These are phyloP conservation scores for Drosophila pandora DNA, from an alignment of 1,140 invertebrate genomes.

Conservation along the genomic window DNA sequence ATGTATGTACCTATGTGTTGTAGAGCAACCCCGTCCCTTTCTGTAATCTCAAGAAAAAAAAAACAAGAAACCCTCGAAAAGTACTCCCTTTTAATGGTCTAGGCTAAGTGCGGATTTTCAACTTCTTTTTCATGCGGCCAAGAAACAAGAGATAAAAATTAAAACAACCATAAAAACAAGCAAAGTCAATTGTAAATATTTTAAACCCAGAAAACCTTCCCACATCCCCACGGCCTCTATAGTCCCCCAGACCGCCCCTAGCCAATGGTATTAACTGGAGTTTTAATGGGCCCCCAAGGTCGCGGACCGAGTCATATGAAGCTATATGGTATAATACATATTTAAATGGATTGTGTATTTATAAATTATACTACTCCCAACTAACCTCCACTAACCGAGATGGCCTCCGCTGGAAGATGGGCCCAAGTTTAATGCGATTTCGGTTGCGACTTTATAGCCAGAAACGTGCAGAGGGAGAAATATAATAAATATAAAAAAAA, in stretches of 20 bases:
- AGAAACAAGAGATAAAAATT: conserved; percentile 28
- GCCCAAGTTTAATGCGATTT: conserved; percentile 37
- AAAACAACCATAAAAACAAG: conserved; percentile 41
- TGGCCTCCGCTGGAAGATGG: conserved; percentile 48
- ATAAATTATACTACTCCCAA: conserved; percentile 45
- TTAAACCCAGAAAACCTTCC: conserved; percentile 27
- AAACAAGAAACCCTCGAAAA: conserved; percentile 4
- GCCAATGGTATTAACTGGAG: conserved; percentile 56
- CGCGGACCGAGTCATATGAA: conserved; percentile 37
- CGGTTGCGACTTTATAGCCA: conserved; percentile 18
- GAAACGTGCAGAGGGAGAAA: conserved; percentile 13
- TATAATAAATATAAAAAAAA: conserved; percentile 19
- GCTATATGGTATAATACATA: conserved; percentile 22
- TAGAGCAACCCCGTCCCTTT: conserved; percentile 47
- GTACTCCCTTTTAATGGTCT: conserved; percentile 27
- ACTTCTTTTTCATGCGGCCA: conserved; percentile 32
- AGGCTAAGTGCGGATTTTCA: conserved; percentile 33
- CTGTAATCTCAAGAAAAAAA: conserved; percentile 7
- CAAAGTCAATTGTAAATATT: conserved; percentile 73
- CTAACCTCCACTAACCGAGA: conserved; percentile 39
- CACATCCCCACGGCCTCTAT: conserved; percentile 19
- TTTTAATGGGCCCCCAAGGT: conserved; percentile 76
- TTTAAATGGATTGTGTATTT: conserved; percentile 35
- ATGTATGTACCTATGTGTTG: conserved; percentile 52
- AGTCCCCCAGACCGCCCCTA: conserved; percentile 30